Base-by-base conservation (phyloP, 2,888 invertebrate species). In the Heliconius hortense region DNA sequence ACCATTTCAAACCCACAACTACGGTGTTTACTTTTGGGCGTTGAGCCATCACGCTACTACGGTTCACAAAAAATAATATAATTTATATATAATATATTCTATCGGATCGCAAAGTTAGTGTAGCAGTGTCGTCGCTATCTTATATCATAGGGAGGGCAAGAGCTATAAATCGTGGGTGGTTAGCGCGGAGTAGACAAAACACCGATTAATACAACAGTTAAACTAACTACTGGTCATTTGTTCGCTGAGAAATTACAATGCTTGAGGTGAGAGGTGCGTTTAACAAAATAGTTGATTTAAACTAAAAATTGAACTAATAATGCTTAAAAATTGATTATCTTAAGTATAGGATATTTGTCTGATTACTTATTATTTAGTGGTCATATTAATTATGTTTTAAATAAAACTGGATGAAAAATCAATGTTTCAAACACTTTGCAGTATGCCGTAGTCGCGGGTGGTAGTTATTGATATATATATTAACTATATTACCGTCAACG, bases 201-300 rank as follows among this genome's bases (percentile, higher is more conserved):
- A 90, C 85, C 90, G 87, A 92, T 93, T 92, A 92, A 92, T 92
- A 87, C 88, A 80, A 82, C 86, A 85, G 88, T 88, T 89, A 87
- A 87, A 88, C 88, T 89, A 92, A 91, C 87, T 89, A 87, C 86
- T 82, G 83, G 83, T 83, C 86, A 86, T 91, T 89, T 86, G 86
- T 89, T 85, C 8, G 84, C 80, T 76, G 79, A 83, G 85, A 87
- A 88, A 89, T 88, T 86, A 87, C 85, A 78, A 79, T 79, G 59
- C 68, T 72, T 73, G 76, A 78, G 75, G 73, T 75, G 74, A 78
- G 74, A 78, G 74, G 72, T 71, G 75, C 70, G 28, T 75, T 71
- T 71, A 59, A 71, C 35, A 39, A 26, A 59, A 60, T 15, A 15
- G 43, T 43, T 43, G 43, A 43, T 43, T 43, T 48, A 48, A 48